Percentiles rank a stretch among this genome's conserved stretches.
Evolutionary conservation across 2,113 vertebrate genomes (phyloP).

Genomic region (Bubo bubo): DNA sequence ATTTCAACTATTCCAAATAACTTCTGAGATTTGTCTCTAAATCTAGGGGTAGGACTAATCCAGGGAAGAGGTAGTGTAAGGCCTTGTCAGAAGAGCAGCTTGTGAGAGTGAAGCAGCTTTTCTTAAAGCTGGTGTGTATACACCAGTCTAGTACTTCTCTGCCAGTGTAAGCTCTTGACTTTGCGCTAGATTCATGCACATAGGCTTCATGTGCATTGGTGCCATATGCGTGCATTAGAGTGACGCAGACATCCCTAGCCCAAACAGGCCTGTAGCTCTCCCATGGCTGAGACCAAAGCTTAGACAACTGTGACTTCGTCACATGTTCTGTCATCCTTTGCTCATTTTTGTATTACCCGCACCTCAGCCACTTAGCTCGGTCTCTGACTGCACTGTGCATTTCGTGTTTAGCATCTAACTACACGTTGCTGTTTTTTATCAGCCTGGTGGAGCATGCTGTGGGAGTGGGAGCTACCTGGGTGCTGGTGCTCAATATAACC

Average conservation of each 20-base stretch:
- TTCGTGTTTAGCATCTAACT: neutral
- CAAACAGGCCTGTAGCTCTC: neutral
- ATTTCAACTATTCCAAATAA: neutral
- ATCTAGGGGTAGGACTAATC: constrained; percentile 2
- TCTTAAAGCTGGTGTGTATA: neutral
- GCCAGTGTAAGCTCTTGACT: neutral
- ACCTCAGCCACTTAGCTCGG: neutral
- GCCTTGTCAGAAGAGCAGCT: neutral
- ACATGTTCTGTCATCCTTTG: neutral
- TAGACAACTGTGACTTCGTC: neutral
- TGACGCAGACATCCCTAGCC: neutral
- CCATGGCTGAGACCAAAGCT: accelerated
- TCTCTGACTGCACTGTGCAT: neutral
- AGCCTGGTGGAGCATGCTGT: neutral
- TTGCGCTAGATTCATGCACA: accelerated
- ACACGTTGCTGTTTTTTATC: neutral
- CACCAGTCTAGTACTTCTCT: accelerated
- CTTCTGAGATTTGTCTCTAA: neutral
- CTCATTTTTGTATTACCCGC: neutral
- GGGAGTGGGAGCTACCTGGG: neutral
- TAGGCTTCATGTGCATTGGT: neutral
- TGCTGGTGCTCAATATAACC: neutral
- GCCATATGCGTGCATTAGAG: neutral
- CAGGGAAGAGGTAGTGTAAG: neutral
- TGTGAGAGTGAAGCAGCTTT: neutral